Percentiles rank a stretch among this genome's conserved stretches.
Evolutionary conservation across 2,888 invertebrate genomes (phyloP).

Genomic region (Thecophora atra): DNA sequence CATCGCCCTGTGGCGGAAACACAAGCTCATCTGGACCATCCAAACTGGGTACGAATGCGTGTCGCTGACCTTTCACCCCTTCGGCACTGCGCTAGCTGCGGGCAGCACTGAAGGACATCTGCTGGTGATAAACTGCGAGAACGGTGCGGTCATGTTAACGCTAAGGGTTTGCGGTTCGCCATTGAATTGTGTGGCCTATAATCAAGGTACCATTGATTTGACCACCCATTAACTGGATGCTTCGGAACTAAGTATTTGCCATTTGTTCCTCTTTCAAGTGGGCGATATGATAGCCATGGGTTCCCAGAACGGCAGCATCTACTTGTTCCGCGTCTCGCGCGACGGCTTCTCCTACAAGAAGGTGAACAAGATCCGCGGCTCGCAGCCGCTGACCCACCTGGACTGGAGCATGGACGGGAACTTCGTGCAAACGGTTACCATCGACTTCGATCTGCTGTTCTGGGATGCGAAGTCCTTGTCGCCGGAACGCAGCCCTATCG

Average conservation of each 20-base stretch:
- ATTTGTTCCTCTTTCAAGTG: constrained; percentile 68
- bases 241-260: not conserved
- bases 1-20: constrained; percentile 89
- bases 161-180: constrained; percentile 88
- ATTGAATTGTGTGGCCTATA: constrained; percentile 85
- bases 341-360: constrained; percentile 92
- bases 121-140: constrained; percentile 85
- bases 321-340: constrained; percentile 84
- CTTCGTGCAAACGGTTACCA: constrained; percentile 87
- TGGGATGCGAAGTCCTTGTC: constrained; percentile 92
- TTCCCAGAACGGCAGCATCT: constrained; percentile 85
- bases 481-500: constrained; percentile 86
- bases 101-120: constrained; percentile 92
- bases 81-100: constrained; percentile 85
- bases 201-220: too few species aligned
- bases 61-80: constrained; percentile 86
- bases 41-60: constrained; percentile 91
- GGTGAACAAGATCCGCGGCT: constrained; percentile 86
- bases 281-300: constrained; percentile 89
- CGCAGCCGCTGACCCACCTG: constrained; percentile 84
- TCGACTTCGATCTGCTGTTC: constrained; percentile 88
- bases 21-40: constrained; percentile 86
- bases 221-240: too few species aligned
- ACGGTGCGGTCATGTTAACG: constrained; percentile 85
- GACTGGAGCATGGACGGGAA: constrained; percentile 93